Conservation (phyloP, 2,888 invertebrate genomes). For the Iphiclides podalirius region DNA sequence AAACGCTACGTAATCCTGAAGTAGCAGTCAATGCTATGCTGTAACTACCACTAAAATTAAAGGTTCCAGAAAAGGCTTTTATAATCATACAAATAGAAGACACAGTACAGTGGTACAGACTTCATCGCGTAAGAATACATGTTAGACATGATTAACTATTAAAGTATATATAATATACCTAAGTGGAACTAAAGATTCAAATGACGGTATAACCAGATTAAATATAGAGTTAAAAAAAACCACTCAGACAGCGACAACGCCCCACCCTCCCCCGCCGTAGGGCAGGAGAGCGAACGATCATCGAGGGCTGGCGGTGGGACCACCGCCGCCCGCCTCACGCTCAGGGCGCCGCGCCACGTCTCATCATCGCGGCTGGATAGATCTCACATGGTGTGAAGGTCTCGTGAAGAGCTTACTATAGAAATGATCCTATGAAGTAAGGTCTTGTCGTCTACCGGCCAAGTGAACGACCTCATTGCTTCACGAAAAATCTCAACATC, state of each 20-base stretch:
- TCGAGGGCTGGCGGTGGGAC: conserved; percentile 13
- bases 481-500: neutral
- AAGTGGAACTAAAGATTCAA: too few relatives aligned
- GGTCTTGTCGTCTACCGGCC: conserved; percentile 4
- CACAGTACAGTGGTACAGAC: too few relatives aligned
- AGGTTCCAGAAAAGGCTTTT: too few relatives aligned
- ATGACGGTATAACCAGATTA: too few relatives aligned
- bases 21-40: too few relatives aligned
- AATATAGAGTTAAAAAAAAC: neutral
- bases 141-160: too few relatives aligned
- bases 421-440: conserved; percentile 45
- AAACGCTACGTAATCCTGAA: too few relatives aligned
- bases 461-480: neutral
- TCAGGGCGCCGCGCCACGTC: conserved; percentile 8
- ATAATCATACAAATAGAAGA: too few relatives aligned
- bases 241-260: neutral
- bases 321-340: conserved; percentile 21
- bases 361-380: conserved; percentile 12
- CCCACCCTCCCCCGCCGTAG: neutral
- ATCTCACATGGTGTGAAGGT: conserved; percentile 39
- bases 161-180: too few relatives aligned
- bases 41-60: too few relatives aligned
- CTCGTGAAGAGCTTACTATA: conserved; percentile 47
- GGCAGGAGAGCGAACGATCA: conserved; percentile 14
- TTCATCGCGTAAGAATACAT: too few relatives aligned